These are phyloP conservation scores for Synanthedon formicaeformis DNA, from an alignment of 2,888 invertebrate genomes.

Conservation along the genomic window DNA sequence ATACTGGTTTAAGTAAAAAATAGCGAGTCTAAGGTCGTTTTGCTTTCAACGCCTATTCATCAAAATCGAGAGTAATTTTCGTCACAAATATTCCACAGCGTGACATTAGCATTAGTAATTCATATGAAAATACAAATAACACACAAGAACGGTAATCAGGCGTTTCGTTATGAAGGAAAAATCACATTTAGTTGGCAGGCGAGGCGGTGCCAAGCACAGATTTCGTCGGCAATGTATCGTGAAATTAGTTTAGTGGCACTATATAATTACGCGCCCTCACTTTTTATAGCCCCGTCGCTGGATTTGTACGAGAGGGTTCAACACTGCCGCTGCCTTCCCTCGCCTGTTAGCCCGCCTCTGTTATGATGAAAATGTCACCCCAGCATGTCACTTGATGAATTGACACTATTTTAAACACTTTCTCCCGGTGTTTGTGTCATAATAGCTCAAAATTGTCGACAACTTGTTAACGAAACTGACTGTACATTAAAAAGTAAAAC, in stretches of 20 bases:
- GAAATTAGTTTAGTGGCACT: slow-evolving; percentile 71
- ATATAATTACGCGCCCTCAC: slow-evolving; percentile 67
- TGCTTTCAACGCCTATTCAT: slow-evolving; percentile 41
- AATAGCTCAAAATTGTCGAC: slow-evolving; percentile 15
- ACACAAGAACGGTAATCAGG: slow-evolving; percentile 64
- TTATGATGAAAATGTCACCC: slow-evolving; percentile 68
- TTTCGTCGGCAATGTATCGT: slow-evolving; percentile 70
- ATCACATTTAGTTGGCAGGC: slow-evolving; percentile 54
- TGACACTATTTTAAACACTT: slow-evolving; percentile 62
- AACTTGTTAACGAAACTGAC: background rate
- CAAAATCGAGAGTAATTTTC: slow-evolving; percentile 35
- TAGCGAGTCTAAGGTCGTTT: slow-evolving; percentile 28
- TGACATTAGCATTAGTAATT: slow-evolving; percentile 62
- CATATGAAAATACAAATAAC: slow-evolving; percentile 48
- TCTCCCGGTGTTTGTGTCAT: slow-evolving; percentile 21
- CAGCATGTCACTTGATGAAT: slow-evolving; percentile 67
- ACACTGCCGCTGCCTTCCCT: slow-evolving; percentile 8
- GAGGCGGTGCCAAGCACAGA: slow-evolving; percentile 66
- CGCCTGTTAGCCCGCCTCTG: slow-evolving; percentile 22
- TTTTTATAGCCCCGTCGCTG: slow-evolving; percentile 54
- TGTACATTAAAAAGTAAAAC: background rate
- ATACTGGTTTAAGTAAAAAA: slow-evolving; percentile 10
- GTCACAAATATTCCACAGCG: slow-evolving; percentile 23
- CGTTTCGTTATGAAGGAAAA: slow-evolving; percentile 54
- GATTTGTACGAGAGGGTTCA: slow-evolving; percentile 16